These are phyloP conservation scores for Cephalotes varians DNA, from an alignment of 2,888 invertebrate genomes.

Conservation along the genomic window DNA sequence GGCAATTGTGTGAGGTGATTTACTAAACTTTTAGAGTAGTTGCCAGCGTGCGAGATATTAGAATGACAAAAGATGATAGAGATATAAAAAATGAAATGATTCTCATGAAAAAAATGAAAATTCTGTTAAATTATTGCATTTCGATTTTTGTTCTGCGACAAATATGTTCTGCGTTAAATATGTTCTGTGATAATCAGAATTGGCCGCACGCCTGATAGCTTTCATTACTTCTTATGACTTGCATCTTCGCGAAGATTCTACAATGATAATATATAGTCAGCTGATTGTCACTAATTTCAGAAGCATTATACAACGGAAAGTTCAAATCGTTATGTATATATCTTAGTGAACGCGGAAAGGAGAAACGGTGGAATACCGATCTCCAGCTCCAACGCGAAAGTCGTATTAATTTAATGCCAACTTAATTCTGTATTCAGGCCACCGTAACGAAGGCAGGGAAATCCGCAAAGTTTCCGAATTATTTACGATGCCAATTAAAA, in stretches of 20 bases:
- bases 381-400: slow-evolving; percentile 77
- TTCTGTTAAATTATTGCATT: not conserved
- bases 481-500: slow-evolving; percentile 85
- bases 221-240: slow-evolving; percentile 44
- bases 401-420: slow-evolving; percentile 85
- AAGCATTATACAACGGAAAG: slow-evolving; percentile 36
- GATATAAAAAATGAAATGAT: not conserved
- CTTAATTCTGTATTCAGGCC: slow-evolving; percentile 84
- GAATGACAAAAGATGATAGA: not conserved
- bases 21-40: not conserved
- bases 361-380: slow-evolving; percentile 16
- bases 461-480: slow-evolving; percentile 83
- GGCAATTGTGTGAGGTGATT: not conserved
- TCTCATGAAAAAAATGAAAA: not conserved
- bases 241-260: slow-evolving; percentile 13
- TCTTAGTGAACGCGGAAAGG: slow-evolving; percentile 9
- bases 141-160: not conserved
- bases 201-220: not conserved
- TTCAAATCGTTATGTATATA: slow-evolving; percentile 35
- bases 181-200: not conserved
- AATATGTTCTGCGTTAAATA: too few relatives aligned
- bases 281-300: slow-evolving; percentile 43
- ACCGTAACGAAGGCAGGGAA: slow-evolving; percentile 75
- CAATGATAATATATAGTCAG: slow-evolving; percentile 26
- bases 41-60: not conserved